Conservation (phyloP, 2,113 vertebrate genomes). For the Ageneiosus marmoratus region DNA sequence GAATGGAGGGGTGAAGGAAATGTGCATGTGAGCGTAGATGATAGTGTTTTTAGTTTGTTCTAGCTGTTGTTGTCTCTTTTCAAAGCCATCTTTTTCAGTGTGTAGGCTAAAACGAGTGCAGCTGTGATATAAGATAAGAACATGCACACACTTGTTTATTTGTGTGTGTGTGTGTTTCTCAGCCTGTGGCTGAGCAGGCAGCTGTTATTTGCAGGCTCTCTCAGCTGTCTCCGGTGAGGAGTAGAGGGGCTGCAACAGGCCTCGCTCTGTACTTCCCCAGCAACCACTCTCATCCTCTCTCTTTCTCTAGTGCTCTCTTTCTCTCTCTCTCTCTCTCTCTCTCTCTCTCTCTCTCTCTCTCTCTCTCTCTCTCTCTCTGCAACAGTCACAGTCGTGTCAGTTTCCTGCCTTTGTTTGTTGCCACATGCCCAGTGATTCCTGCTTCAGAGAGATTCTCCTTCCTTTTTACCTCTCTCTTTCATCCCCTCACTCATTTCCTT, state of each 20-base stretch:
- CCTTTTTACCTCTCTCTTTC: conserved; percentile 4
- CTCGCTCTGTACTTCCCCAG: conserved; percentile 36
- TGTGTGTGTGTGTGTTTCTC: conserved; percentile 35
- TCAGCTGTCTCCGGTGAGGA: conserved; percentile 38
- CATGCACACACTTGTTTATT: conserved; percentile 21
- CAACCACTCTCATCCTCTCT: neutral
- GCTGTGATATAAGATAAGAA: conserved; percentile 15
- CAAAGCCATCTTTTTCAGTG: neutral
- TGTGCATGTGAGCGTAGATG: neutral
- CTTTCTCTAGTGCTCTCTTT: neutral
- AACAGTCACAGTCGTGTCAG: neutral
- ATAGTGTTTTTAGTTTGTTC: neutral
- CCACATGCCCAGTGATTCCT: neutral
- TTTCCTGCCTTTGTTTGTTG: conserved; percentile 24
- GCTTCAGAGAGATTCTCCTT: neutral
- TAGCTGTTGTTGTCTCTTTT: conserved; percentile 7
- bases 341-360: neutral
- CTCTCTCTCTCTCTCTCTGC: neutral
- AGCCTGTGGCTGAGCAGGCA: conserved; percentile 55
- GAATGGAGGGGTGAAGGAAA: neutral
- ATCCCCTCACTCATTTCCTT: conserved; percentile 14
- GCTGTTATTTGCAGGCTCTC: conserved; percentile 32
- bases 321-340: neutral
- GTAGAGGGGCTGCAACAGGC: conserved; percentile 42
- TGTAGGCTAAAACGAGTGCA: neutral